phyloP scores from a whole-genome alignment of 2,797 vertebrate genomes.

The Mus spretus region DNA sequence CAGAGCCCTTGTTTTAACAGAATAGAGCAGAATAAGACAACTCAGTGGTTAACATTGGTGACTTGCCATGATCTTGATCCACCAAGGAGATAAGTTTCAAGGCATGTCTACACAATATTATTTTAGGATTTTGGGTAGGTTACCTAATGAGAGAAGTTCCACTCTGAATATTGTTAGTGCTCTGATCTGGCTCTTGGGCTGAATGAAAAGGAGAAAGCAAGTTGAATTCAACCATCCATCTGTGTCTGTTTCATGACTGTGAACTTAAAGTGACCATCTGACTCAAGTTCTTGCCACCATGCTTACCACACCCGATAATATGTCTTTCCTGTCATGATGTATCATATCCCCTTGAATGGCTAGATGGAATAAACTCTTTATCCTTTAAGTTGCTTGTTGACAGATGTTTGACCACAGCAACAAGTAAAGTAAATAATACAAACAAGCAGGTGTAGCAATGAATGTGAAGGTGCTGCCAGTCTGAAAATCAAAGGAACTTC shows the following conservation, averaged over 20 bases:
- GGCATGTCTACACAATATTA: too few species aligned
- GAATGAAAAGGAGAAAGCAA: background rate
- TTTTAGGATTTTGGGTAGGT: background rate
- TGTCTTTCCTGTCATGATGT: background rate
- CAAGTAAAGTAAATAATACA: background rate
- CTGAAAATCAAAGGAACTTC: background rate
- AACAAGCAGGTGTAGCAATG: background rate
- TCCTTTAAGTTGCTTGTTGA: background rate
- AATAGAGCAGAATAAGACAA: background rate
- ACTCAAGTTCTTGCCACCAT: background rate
- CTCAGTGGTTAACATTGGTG: background rate
- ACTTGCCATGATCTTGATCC: background rate
- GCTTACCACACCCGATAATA: background rate
- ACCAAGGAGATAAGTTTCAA: background rate
- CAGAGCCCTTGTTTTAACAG: background rate
- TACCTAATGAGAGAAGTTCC: background rate
- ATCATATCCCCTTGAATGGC: background rate
- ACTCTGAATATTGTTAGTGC: too few species aligned
- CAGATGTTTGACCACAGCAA: background rate
- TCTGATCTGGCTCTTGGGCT: background rate
- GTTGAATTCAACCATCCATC: background rate
- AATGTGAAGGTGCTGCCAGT: background rate
- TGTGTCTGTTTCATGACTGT: background rate
- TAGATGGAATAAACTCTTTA: background rate
- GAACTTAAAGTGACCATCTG: too few species aligned